Evolutionary conservation across 2,113 vertebrate genomes (phyloP).

Genomic region (Condylura cristata): DNA sequence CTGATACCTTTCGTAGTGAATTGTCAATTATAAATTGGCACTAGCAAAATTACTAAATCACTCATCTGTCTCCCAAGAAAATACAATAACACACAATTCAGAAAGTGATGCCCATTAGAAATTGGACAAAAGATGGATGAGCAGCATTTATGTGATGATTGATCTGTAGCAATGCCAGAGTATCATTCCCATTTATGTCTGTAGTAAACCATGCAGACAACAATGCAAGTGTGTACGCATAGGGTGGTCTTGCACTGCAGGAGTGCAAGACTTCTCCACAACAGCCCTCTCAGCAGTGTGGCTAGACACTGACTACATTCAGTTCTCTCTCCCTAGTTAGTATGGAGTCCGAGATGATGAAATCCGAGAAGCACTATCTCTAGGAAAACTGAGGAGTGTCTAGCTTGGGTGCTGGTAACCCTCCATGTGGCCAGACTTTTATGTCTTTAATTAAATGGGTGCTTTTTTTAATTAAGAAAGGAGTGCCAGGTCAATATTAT

Average conservation of each 20-base stretch:
- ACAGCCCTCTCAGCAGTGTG: neutral
- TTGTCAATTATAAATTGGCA: slow-evolving; percentile 27
- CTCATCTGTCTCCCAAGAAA: slow-evolving; percentile 18
- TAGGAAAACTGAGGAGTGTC: neutral
- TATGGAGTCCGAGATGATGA: neutral
- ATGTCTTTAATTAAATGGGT: neutral
- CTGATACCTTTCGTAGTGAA: neutral
- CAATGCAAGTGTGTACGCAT: too few relatives aligned
- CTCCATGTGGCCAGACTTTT: neutral
- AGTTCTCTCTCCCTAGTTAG: neutral
- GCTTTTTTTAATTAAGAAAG: neutral
- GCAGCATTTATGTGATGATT: neutral
- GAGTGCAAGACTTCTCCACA: neutral
- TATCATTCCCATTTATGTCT: neutral
- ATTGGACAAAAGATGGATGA: neutral
- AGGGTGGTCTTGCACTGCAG: accelerated
- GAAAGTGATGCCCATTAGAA: slow-evolving; percentile 33
- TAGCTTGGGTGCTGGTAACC: neutral
- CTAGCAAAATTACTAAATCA: slow-evolving; percentile 44
- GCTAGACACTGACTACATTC: neutral
- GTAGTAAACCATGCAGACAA: neutral
- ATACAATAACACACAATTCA: slow-evolving; percentile 38
- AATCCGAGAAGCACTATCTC: neutral
- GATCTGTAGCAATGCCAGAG: neutral
- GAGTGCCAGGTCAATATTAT: neutral